A percentile compares a stretch with the other conserved stretches of the same genome.
Conservation (phyloP, 1,140 invertebrate genomes). For the Heliconius hewitsoni region DNA sequence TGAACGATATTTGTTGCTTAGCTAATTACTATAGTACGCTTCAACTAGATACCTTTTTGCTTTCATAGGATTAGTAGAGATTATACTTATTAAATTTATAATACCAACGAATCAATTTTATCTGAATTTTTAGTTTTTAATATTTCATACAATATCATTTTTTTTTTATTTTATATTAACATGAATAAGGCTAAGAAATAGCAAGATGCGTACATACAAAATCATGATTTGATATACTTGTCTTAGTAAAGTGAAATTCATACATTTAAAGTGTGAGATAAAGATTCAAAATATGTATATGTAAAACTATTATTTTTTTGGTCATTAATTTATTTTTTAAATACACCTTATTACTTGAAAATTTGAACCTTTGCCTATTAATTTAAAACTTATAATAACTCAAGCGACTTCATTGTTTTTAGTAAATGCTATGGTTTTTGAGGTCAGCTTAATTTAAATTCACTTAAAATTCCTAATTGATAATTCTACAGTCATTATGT, state of each 20-base stretch:
- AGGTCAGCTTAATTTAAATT: neutral
- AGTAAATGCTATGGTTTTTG: neutral
- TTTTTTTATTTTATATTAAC: neutral
- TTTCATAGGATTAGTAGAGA: conserved; percentile 59
- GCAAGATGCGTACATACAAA: neutral
- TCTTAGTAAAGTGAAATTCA: neutral
- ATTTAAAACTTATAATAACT: no score
- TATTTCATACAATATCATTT: neutral
- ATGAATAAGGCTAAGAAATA: neutral
- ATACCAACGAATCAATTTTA: conserved; percentile 17
- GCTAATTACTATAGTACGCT: conserved; percentile 54
- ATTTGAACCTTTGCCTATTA: no score
- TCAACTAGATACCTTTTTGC: conserved; percentile 57
- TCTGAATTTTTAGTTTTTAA: neutral
- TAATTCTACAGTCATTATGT: neutral
- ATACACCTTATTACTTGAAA: no score
- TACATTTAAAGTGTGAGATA: neutral
- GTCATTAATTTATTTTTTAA: neutral
- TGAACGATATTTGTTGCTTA: conserved; percentile 60
- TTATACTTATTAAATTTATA: conserved; percentile 41
- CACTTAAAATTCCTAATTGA: neutral
- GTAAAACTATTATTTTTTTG: neutral
- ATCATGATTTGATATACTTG: neutral
- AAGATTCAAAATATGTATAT: neutral
- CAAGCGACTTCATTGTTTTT: neutral